phyloP scores from a whole-genome alignment of 2,797 vertebrate species.

The Menidia menidia region DNA sequence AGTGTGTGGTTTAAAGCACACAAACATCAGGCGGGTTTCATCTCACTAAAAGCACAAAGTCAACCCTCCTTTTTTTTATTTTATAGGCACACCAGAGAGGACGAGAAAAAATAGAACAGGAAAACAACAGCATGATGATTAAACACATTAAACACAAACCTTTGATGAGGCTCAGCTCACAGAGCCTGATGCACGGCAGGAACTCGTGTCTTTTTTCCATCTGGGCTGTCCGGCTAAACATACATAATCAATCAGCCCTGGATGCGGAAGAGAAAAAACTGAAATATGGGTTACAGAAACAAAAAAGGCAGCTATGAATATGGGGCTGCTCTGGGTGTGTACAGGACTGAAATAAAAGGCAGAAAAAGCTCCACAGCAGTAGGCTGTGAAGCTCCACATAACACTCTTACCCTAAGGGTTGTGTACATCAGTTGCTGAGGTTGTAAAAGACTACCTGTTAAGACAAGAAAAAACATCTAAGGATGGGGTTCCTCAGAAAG shows the following conservation, averaged over 20 bases:
- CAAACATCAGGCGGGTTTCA: slow-evolving; percentile 20
- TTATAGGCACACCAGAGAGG: background rate
- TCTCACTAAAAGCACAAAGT: slow-evolving; percentile 18
- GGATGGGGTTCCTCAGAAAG: too few species aligned
- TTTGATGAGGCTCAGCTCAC: background rate
- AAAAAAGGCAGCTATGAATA: background rate
- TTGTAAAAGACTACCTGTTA: too few species aligned
- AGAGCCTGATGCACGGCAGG: background rate
- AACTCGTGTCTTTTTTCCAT: background rate
- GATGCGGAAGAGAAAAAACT: slow-evolving; percentile 4
- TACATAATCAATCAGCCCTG: slow-evolving; percentile 35
- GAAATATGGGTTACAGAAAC: slow-evolving; percentile 20
- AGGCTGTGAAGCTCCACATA: background rate
- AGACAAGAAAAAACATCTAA: too few species aligned
- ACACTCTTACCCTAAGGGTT: too few species aligned
- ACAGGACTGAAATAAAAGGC: slow-evolving; percentile 9
- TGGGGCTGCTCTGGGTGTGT: background rate
- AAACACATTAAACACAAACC: too few species aligned
- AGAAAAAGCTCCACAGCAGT: slow-evolving; percentile 7
- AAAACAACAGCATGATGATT: background rate
- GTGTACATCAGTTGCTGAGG: too few species aligned
- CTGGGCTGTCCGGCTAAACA: slow-evolving; percentile 10
- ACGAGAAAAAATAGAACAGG: slow-evolving; percentile 4
- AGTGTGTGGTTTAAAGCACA: slow-evolving; percentile 3
- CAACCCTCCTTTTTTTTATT: background rate